phyloP scores from a whole-genome alignment of 2,888 invertebrate species.

The Eupsilia transversa region DNA sequence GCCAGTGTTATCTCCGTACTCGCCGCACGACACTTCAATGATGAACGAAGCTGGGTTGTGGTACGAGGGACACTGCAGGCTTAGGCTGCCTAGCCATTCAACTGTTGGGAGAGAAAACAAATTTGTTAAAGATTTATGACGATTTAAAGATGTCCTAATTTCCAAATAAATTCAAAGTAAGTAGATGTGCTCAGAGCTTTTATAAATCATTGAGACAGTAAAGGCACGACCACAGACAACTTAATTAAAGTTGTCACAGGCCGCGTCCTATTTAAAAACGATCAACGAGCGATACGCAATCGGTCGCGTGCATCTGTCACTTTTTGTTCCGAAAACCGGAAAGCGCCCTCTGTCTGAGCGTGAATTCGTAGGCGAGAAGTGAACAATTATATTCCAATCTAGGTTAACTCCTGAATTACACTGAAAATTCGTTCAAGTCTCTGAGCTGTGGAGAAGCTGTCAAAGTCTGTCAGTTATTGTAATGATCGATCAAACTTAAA shows the following conservation, averaged over 20 bases:
- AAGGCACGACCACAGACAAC: background rate
- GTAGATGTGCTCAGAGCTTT: background rate
- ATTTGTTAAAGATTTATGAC: background rate
- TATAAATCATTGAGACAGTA: background rate
- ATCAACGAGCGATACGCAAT: too few species aligned
- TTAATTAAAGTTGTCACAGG: background rate
- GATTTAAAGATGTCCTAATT: background rate
- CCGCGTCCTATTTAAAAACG: too few species aligned
- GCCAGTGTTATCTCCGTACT: slow-evolving; percentile 97
- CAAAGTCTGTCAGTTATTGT: background rate
- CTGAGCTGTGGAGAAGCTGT: background rate
- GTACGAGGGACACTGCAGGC: slow-evolving; percentile 97
- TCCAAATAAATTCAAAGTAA: background rate
- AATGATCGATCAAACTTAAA: background rate
- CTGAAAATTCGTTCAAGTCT: background rate
- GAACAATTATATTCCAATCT: background rate
- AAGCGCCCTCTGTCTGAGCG: too few species aligned
- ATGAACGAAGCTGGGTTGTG: slow-evolving; percentile 99
- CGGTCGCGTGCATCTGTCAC: too few species aligned
- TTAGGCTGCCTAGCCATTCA: slow-evolving; percentile 93
- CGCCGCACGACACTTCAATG: slow-evolving; percentile 98
- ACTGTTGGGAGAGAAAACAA: slow-evolving; percentile 72
- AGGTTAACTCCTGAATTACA: background rate
- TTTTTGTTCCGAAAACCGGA: too few species aligned
- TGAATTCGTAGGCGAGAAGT: background rate